A percentile compares a stretch with the other conserved stretches of the same genome.
These are phyloP conservation scores for Pseudomyrmex flavicornis DNA, from an alignment of 1,140 invertebrate genomes.

Conservation along the genomic window DNA sequence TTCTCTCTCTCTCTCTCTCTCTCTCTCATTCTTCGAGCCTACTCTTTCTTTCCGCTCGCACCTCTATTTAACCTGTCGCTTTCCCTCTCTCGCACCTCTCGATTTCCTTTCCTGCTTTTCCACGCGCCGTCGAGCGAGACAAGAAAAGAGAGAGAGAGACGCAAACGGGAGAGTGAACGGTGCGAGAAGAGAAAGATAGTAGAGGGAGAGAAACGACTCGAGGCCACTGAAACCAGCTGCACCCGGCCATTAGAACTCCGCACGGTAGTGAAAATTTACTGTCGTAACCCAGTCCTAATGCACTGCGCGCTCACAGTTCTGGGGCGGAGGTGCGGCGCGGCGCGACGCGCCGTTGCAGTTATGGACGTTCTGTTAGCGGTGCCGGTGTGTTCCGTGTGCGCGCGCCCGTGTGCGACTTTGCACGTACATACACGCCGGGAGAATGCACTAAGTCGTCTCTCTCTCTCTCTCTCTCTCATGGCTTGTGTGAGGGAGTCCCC, in stretches of 20 bases:
- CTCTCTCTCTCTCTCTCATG: no score
- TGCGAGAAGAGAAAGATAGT: conserved; percentile 24
- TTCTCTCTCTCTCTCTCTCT: background rate
- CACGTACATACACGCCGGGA: background rate
- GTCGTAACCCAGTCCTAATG: conserved; percentile 85
- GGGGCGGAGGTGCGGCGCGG: conserved; percentile 39
- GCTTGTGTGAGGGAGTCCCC: conserved; percentile 69
- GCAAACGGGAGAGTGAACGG: conserved; percentile 4
- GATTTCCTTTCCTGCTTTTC: conserved; percentile 26
- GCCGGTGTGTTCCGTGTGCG: conserved; percentile 12
- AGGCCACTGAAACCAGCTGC: conserved; percentile 85
- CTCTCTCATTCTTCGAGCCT: no score
- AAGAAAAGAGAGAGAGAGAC: conserved; percentile 1
- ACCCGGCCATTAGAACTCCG: conserved; percentile 84
- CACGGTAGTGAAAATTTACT: conserved; percentile 85
- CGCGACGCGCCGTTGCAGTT: conserved; percentile 75
- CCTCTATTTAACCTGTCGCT: background rate
- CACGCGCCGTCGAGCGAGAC: conserved; percentile 6
- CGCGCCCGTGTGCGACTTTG: conserved; percentile 19
- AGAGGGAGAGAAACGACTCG: conserved; percentile 70
- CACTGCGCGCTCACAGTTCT: conserved; percentile 73
- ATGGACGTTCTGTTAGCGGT: conserved; percentile 79
- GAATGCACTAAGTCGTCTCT: conserved; percentile 26
- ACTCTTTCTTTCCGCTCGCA: background rate
- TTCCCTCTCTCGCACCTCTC: background rate